A percentile compares a stretch with the other conserved stretches of the same genome.
These are phyloP conservation scores for Anarsia innoxiella DNA, from an alignment of 2,888 invertebrate genomes.

Conservation along the genomic window DNA sequence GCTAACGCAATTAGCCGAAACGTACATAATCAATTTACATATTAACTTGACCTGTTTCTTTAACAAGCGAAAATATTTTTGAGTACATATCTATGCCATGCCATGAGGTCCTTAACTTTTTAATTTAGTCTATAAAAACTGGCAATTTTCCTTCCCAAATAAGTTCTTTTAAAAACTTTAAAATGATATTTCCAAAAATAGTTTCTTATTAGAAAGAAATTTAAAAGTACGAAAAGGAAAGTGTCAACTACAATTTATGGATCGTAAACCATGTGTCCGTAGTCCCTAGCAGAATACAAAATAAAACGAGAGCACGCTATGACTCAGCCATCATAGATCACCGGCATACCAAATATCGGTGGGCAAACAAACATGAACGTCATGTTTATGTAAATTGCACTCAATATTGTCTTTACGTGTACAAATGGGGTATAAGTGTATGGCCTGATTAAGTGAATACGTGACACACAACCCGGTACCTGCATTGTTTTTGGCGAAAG, in stretches of 20 bases:
- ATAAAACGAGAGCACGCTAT: conserved; percentile 38
- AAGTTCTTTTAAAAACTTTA: no score
- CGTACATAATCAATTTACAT: no score
- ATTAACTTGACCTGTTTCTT: no score
- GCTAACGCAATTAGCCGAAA: no score
- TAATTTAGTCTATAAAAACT: no score
- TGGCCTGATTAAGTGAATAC: conserved; percentile 49
- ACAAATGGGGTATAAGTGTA: conserved; percentile 21
- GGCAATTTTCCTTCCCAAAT: no score
- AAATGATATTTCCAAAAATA: no score
- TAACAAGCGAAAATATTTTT: no score
- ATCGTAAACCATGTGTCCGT: not conserved
- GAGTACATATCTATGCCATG: no score
- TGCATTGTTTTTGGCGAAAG: conserved; percentile 42
- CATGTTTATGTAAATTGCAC: conserved; percentile 46
- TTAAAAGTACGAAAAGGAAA: conserved; percentile 5
- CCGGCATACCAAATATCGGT: conserved; percentile 31
- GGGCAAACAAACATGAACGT: conserved; percentile 35
- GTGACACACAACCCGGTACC: conserved; percentile 32
- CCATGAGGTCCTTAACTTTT: no score
- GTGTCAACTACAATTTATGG: conserved; percentile 8
- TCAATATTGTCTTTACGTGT: conserved; percentile 42
- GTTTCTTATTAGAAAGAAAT: no score
- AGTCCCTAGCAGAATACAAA: conserved; percentile 33
- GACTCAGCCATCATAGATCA: conserved; percentile 18